These are phyloP conservation scores for Forpus xanthops DNA, from an alignment of 2,797 vertebrate species.

Conservation along the genomic window DNA sequence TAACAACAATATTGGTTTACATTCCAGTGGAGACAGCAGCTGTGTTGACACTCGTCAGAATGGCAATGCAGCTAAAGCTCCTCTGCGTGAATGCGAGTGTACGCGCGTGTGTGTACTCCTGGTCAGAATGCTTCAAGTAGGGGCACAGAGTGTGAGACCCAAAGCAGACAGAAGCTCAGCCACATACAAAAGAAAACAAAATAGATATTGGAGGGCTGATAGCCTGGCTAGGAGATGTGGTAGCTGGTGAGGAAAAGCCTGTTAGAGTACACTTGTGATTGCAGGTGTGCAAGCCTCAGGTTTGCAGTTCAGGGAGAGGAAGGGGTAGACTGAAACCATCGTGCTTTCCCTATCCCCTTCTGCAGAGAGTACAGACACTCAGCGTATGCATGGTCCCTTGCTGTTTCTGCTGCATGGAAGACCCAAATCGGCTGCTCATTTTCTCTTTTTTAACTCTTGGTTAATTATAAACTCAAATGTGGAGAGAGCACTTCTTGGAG, in stretches of 20 bases:
- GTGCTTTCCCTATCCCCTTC: background rate
- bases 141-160: background rate
- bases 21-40: slow-evolving; percentile 79
- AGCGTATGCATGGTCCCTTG: accelerated
- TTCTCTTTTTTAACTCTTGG: background rate
- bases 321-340: background rate
- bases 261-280: slow-evolving; percentile 21
- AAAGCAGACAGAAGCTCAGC: slow-evolving; percentile 6
- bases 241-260: background rate
- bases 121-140: slow-evolving; percentile 54
- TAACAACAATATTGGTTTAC: slow-evolving; percentile 78
- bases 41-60: slow-evolving; percentile 76
- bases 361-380: background rate
- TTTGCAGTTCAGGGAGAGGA: background rate
- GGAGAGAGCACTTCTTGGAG: slow-evolving; percentile 5
- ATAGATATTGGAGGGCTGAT: background rate
- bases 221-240: background rate
- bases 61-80: background rate
- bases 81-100: background rate
- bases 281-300: no score
- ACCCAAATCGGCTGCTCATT: background rate
- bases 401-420: accelerated
- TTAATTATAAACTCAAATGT: slow-evolving; percentile 42
- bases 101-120: background rate
- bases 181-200: slow-evolving; percentile 60